phyloP scores from a whole-genome alignment of 2,797 vertebrate genomes.

The Miichthys miiuy region DNA sequence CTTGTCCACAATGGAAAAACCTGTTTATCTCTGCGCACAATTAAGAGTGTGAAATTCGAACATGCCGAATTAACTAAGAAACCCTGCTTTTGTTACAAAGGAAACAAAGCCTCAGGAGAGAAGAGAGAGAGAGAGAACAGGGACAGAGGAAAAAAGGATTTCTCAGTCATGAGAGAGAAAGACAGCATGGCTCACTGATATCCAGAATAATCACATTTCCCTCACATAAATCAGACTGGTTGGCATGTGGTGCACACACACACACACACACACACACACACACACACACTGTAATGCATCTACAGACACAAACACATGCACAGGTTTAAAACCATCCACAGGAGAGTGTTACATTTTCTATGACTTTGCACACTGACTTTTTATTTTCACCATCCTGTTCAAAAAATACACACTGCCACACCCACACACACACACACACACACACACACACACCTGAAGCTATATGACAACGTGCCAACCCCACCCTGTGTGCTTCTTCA shows the following conservation, averaged over 20 bases:
- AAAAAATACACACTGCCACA: slow-evolving; percentile 23
- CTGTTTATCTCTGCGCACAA: slow-evolving; percentile 84
- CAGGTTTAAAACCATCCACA: slow-evolving; percentile 73
- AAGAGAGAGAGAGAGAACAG: slow-evolving; percentile 65
- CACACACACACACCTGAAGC: slow-evolving; percentile 43
- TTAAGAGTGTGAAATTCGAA: slow-evolving; percentile 87
- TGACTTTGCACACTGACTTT: slow-evolving; percentile 56
- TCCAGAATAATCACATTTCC: slow-evolving; percentile 84
- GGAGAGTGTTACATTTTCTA: slow-evolving; percentile 52
- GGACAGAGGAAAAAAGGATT: slow-evolving; percentile 56
- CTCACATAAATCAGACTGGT: slow-evolving; percentile 76
- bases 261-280: slow-evolving; percentile 34
- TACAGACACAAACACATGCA: slow-evolving; percentile 38
- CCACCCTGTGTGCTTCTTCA: slow-evolving; percentile 62
- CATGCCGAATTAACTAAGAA: slow-evolving; percentile 85
- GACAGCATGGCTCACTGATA: slow-evolving; percentile 79
- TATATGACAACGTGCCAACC: slow-evolving; percentile 65
- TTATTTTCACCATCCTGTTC: slow-evolving; percentile 42
- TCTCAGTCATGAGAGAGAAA: slow-evolving; percentile 70
- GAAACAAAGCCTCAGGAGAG: slow-evolving; percentile 82
- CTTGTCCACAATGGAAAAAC: slow-evolving; percentile 74
- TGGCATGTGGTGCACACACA: slow-evolving; percentile 69
- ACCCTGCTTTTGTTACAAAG: slow-evolving; percentile 84
- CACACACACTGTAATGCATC: slow-evolving; percentile 29
- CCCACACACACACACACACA: slow-evolving; percentile 29